A percentile compares a stretch with the other conserved stretches of the same genome.
Evolutionary conservation across 1,140 invertebrate genomes (phyloP).

Genomic region (Scylla paramamosain): DNA sequence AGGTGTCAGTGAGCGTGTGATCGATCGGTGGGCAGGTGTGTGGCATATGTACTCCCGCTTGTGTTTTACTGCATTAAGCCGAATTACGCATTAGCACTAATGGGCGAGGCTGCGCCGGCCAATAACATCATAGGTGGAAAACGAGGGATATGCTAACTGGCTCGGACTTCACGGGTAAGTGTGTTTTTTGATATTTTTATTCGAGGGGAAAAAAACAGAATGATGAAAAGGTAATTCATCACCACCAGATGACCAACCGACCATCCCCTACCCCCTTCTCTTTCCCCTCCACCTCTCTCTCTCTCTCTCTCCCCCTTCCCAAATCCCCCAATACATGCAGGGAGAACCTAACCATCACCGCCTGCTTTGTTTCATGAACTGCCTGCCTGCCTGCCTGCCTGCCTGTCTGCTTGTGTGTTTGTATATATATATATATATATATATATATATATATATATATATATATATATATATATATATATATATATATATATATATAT

Average conservation of each 20-base stretch:
- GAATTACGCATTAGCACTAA: constrained; percentile 23
- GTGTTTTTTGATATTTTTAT: background rate
- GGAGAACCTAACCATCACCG: no score
- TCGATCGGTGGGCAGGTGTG: background rate
- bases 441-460: no score
- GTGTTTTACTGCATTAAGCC: constrained; percentile 22
- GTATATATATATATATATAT: no score
- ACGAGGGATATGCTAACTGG: constrained; percentile 11
- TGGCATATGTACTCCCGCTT: background rate
- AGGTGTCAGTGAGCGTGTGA: background rate
- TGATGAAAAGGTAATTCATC: constrained; percentile 23
- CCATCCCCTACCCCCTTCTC: background rate
- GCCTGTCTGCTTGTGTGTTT: no score
- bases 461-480: no score
- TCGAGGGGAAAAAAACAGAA: background rate
- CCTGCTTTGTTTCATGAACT: no score
- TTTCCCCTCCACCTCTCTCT: background rate
- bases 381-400: no score
- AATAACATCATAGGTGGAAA: constrained; percentile 23
- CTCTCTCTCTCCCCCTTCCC: background rate
- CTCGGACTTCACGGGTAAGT: background rate
- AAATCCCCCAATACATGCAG: background rate
- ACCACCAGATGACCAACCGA: background rate
- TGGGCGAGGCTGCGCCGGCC: constrained; percentile 5
- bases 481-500: no score